These are phyloP conservation scores for Pampusana beccarii DNA, from an alignment of 2,113 vertebrate genomes.

Conservation along the genomic window DNA sequence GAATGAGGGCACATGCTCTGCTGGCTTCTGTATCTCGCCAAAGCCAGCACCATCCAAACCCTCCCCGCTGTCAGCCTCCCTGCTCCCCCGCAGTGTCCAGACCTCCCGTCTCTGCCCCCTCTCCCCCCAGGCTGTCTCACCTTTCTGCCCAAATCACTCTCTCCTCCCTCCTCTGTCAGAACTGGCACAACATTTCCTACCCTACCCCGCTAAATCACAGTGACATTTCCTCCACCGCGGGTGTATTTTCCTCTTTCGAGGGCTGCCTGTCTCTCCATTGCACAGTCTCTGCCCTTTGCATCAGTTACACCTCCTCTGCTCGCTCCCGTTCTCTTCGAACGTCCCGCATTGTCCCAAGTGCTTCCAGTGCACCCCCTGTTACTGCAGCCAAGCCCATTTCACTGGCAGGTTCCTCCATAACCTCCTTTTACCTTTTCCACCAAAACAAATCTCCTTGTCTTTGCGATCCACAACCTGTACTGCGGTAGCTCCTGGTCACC, in stretches of 20 bases:
- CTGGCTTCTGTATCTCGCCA: background rate
- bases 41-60: background rate
- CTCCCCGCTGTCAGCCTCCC: background rate
- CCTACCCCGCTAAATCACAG: background rate
- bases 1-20: background rate
- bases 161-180: background rate
- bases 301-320: background rate
- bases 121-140: background rate
- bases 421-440: background rate
- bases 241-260: background rate
- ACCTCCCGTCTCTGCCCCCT: background rate
- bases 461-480: background rate
- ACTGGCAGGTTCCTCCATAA: background rate
- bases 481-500: background rate
- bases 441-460: background rate
- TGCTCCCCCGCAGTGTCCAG: background rate
- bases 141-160: conserved; percentile 5
- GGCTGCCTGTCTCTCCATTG: background rate
- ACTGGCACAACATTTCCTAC: background rate
- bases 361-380: background rate
- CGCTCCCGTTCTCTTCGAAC: background rate
- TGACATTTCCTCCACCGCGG: background rate
- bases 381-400: background rate
- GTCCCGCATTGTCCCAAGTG: background rate
- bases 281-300: background rate